phyloP scores from a whole-genome alignment of 2,888 invertebrate species.

The Leptothorax acervorum region DNA sequence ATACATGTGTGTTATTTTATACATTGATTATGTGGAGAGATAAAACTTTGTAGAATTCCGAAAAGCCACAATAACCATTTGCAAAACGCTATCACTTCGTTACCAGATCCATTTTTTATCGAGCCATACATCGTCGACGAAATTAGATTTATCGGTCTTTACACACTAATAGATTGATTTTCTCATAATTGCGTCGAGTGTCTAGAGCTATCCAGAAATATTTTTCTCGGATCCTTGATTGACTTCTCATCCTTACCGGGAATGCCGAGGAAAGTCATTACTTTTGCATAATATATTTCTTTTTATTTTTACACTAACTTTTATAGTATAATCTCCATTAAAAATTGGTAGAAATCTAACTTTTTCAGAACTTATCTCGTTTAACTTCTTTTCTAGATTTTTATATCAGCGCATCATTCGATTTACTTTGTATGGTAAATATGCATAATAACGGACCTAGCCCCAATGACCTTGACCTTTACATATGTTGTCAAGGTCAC shows the following conservation, averaged over 20 bases:
- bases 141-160: not conserved
- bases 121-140: not conserved
- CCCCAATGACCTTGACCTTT: too few species aligned
- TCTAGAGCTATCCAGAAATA: not conserved
- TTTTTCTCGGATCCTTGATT: not conserved
- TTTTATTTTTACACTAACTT: not conserved
- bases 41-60: slow-evolving; percentile 54
- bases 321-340: not conserved
- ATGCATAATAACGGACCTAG: too few species aligned
- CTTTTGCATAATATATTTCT: not conserved
- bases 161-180: not conserved
- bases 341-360: not conserved
- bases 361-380: slow-evolving; percentile 1
- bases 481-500: too few species aligned
- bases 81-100: slow-evolving; percentile 31
- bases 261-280: not conserved
- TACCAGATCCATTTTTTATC: slow-evolving; percentile 25
- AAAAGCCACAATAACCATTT: slow-evolving; percentile 45
- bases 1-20: slow-evolving; percentile 49
- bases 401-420: not conserved
- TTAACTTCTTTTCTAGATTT: not conserved
- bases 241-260: not conserved
- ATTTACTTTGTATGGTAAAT: not conserved
- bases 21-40: slow-evolving; percentile 52
- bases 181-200: not conserved